Base-by-base conservation (phyloP, 2,113 vertebrate species). In the Oncorhynchus masou region DNA sequence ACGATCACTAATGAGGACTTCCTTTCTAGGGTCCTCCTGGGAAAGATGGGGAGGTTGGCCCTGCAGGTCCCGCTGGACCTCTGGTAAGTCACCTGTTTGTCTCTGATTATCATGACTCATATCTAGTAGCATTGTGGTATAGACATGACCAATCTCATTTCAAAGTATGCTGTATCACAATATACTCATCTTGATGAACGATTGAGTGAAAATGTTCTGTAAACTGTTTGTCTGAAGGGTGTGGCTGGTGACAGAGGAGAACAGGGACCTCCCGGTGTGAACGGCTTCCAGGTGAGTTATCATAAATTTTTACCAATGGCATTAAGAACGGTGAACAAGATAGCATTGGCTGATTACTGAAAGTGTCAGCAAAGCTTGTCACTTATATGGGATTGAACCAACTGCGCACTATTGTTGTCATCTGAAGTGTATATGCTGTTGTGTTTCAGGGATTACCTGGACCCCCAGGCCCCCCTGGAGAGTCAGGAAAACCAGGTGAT, bases 41-140 rank as follows among this genome's bases (percentile, higher is more conserved):
- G 6, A 99, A 99, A 94, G 97, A 99, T 75, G 98, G 98, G 78
- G 98, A 99, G 93, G 95, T 98, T 83, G 98, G 98, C 15, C 97
- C 97, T 67, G 94, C 96, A 5, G 98, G 98, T 51, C 94, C 96
- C 13, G 91, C 96, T 67, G 98, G 98, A 1, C 98, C 98, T 25
- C 48, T 93, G 27, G 98, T 99, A 94, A 91, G 96, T 94, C 27
- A 78, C 11, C 12, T 5, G 51, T 16, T 54, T 1, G 48, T 1
- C 29, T 64, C 7, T 22, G n/a, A 8, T 62, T 54, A 19, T 19
- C 1, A 54, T 19, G 12, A 19, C 39, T 16, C 15, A 3, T 54
- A 45, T 45, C 9, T 45, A 45, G 39, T 11, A 45, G 39, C 39
- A 45, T 45, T 45, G 2, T 45, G 39, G 39, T 45, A 11, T 45